Percentiles rank a stretch among this genome's conserved stretches.
These are phyloP conservation scores for Prolemur simus DNA, from an alignment of 2,113 vertebrate species.

Conservation along the genomic window DNA sequence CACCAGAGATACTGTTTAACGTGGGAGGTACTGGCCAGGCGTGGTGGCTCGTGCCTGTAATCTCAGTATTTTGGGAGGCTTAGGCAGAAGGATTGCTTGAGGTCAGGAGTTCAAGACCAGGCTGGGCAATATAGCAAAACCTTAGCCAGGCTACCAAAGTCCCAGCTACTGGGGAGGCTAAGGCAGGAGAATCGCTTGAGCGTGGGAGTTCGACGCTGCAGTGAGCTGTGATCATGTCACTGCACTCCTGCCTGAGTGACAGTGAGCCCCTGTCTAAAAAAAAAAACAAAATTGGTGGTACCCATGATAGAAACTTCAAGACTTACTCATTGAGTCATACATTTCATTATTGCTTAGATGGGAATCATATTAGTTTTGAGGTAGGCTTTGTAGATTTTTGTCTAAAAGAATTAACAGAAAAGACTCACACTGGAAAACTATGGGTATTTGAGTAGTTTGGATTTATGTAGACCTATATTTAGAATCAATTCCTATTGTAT, in stretches of 20 bases:
- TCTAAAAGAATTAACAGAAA: constrained; percentile 24
- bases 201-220: too few species aligned
- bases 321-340: neutral
- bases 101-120: neutral
- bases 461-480: constrained; percentile 1
- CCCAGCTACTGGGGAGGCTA: too few species aligned
- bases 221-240: too few species aligned
- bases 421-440: neutral
- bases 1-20: neutral
- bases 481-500: neutral
- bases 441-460: neutral
- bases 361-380: neutral
- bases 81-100: neutral
- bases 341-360: constrained; percentile 1
- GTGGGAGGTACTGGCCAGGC: neutral
- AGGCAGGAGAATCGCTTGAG: too few species aligned
- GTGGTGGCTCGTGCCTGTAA: neutral
- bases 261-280: too few species aligned
- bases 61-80: neutral
- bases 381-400: neutral
- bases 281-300: too few species aligned
- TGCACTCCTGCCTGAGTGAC: too few species aligned
- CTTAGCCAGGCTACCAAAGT: too few species aligned
- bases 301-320: neutral
- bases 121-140: neutral